phyloP scores from a whole-genome alignment of 2,797 vertebrate genomes.

The Atherinosoma microstoma region DNA sequence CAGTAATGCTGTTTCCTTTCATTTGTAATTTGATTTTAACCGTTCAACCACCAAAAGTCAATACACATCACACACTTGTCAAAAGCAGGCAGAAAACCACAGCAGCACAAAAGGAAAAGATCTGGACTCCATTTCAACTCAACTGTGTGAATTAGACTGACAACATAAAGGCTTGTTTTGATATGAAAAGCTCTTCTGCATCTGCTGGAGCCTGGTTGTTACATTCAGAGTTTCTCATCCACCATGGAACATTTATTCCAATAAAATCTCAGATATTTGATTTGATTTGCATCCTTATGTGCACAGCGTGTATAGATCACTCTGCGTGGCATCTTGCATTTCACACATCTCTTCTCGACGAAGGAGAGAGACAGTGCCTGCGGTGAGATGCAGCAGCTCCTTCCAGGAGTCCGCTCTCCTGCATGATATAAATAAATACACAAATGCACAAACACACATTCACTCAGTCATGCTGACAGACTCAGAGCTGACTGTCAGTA shows the following conservation, averaged over 20 bases:
- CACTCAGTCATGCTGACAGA: conserved; percentile 44
- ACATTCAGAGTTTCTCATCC: conserved; percentile 23
- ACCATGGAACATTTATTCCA: conserved; percentile 27
- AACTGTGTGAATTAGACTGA: neutral
- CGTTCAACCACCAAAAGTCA: no score
- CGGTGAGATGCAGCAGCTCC: conserved; percentile 40
- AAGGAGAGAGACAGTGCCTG: conserved; percentile 48
- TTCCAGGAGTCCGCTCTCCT: conserved; percentile 38
- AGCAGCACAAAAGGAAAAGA: neutral
- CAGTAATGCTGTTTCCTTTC: neutral
- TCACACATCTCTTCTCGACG: conserved; percentile 54
- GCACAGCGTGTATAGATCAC: conserved; percentile 53
- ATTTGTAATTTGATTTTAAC: neutral
- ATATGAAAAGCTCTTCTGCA: conserved; percentile 3
- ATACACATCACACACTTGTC: neutral
- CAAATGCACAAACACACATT: conserved; percentile 39
- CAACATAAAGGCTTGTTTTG: conserved; percentile 23
- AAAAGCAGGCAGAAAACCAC: neutral
- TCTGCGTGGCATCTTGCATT: conserved; percentile 47
- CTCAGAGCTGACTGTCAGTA: conserved; percentile 45
- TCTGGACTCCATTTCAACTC: neutral
- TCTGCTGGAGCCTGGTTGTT: conserved; percentile 14
- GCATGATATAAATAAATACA: conserved; percentile 48
- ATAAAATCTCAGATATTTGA: conserved; percentile 41
- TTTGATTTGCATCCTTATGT: conserved; percentile 55